Evolutionary conservation across 2,797 vertebrate species (phyloP), one percentile per base, ranked within the genome.

Genomic region (Sebastes elongatus): DNA sequence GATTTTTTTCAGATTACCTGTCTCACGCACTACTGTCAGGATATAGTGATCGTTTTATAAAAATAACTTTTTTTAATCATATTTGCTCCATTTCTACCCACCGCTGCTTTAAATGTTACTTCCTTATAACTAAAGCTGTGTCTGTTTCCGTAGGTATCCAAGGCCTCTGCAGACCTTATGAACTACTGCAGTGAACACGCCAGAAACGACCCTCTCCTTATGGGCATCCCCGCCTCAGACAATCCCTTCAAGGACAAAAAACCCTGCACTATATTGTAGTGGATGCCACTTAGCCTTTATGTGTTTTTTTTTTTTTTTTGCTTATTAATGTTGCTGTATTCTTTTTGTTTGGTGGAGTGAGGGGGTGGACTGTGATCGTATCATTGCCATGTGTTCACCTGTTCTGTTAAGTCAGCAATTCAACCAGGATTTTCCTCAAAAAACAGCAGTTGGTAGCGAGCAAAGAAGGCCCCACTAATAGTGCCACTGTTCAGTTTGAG

Each of bases 211-310:
- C 98, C 97, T 0, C 84, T 99, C 86, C 97, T 99, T 4, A 95
- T 96, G 87, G 98, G 98, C 30, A 98, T 99, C 10, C 97, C 97
- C 0, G 91, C 97, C 11, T 99, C 98, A 5, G 98, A 99, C 93
- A 99, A 99, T 93, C 98, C 98, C 61, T 99, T 99, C 95, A 99
- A 99, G 96, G 98, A 99, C 94, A 99, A 99, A 94, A 99, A 99
- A 78, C 96, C 97, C 55, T 99, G 98, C 93, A 96, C 94, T 94
- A 96, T 99, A 93, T 95, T 99, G 92, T 99, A 99, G 95, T 95
- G 84, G 56, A 82, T 5, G 71, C 89, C 69, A 66, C 71, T 67
- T 84, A 82, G 83, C 89, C 76, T 85, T n/a, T 20, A 38, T 46
- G 66, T 82, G 52, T 83, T 46, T 46, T 3, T 46, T 49, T 71